Conservation (phyloP, 2,888 invertebrate genomes). For the Willowsia nigromaculata region DNA sequence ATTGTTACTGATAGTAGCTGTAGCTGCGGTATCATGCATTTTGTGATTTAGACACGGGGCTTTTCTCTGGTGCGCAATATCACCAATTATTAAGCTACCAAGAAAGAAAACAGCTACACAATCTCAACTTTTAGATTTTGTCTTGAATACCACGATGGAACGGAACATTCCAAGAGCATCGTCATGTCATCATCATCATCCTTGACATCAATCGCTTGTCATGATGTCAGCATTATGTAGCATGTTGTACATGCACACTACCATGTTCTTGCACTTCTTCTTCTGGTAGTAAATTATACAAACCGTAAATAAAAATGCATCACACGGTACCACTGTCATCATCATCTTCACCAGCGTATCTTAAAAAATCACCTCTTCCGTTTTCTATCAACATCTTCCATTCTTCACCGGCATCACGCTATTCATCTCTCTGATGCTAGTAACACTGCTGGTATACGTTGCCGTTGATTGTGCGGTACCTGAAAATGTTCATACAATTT, state of each 20-base stretch:
- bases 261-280: not conserved
- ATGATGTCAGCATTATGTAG: conserved; percentile 62
- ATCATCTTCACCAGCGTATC: conserved; percentile 1
- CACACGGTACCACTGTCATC: conserved; percentile 5
- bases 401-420: not conserved
- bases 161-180: conserved; percentile 39
- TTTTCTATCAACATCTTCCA: conserved; percentile 17
- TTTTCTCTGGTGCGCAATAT: conserved; percentile 9
- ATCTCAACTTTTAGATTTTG: not conserved
- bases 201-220: conserved; percentile 75
- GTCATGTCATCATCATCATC: conserved; percentile 63
- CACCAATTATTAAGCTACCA: not conserved
- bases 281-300: not conserved
- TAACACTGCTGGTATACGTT: not conserved
- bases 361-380: conserved; percentile 46
- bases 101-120: conserved; percentile 17
- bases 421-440: conserved; percentile 35
- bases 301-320: conserved; percentile 27
- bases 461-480: conserved; percentile 64
- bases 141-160: conserved; percentile 11
- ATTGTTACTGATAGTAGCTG: not conserved
- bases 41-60: not conserved
- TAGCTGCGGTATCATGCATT: not conserved
- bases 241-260: not conserved
- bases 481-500: not conserved